Conservation (phyloP, 1,140 invertebrate genomes). For the Drosophila obscura region DNA sequence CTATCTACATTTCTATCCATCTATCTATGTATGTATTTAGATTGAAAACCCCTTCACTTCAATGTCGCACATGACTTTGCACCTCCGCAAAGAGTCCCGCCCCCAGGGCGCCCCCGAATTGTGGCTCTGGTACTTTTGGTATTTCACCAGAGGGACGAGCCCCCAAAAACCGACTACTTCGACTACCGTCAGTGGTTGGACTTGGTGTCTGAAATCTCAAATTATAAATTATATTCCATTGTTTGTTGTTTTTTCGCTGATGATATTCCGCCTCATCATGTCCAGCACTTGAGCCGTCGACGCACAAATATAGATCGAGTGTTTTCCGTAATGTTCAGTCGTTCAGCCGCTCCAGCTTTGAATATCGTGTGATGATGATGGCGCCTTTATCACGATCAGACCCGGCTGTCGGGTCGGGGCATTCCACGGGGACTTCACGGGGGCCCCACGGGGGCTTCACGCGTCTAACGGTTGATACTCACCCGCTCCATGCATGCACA, state of each 20-base stretch:
- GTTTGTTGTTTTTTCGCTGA: conserved; percentile 29
- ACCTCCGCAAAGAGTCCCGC: neutral
- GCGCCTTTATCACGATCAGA: conserved; percentile 56
- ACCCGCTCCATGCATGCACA: conserved; percentile 61
- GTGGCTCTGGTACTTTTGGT: conserved; percentile 31
- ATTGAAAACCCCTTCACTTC: conserved; percentile 26
- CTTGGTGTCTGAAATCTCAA: conserved; percentile 15
- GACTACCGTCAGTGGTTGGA: conserved; percentile 7
- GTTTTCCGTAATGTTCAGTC: too few species aligned
- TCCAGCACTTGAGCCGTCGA: conserved; percentile 40
- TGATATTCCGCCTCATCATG: conserved; percentile 37
- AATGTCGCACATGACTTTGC: conserved; percentile 20
- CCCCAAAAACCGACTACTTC: conserved; percentile 52
- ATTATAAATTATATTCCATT: conserved; percentile 51
- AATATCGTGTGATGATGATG: conserved; percentile 44
- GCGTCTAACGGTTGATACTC: conserved; percentile 37
- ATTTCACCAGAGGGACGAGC: conserved; percentile 78
- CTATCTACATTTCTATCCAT: neutral
- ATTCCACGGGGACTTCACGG: conserved; percentile 54
- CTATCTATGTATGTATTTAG: neutral
- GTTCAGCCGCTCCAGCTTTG: too few species aligned
- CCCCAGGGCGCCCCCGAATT: conserved; percentile 8
- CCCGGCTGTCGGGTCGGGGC: conserved; percentile 18
- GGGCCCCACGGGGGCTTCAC: conserved; percentile 61
- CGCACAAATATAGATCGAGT: conserved; percentile 34